Percentiles rank a stretch among this genome's conserved stretches.
Conservation (phyloP, 2,888 invertebrate genomes). For the Tachina grossa region DNA sequence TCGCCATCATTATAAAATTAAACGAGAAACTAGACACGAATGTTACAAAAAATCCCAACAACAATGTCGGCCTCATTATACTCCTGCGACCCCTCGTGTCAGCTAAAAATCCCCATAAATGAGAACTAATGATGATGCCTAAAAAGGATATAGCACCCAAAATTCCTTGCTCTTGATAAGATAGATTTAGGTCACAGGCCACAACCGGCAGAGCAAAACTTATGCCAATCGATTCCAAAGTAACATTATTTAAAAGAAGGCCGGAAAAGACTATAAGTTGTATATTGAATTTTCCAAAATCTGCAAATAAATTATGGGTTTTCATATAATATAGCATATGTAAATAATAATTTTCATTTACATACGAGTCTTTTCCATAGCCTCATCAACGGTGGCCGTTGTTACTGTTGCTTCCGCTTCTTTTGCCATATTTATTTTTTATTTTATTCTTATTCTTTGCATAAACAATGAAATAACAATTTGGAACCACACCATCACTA, state of each 20-base stretch:
- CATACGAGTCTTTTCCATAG: slow-evolving; percentile 71
- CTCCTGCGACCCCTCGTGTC: slow-evolving; percentile 84
- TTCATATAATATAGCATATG: neutral
- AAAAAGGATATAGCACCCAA: slow-evolving; percentile 81
- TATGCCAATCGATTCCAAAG: slow-evolving; percentile 82
- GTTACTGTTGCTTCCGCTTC: slow-evolving; percentile 16
- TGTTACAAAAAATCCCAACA: slow-evolving; percentile 83
- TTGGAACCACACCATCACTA: neutral
- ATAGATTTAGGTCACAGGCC: slow-evolving; percentile 81
- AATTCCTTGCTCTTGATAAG: slow-evolving; percentile 81
- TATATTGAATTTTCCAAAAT: slow-evolving; percentile 84
- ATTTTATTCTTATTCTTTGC: slow-evolving; percentile 12
- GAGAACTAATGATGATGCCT: slow-evolving; percentile 84
- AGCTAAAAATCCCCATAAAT: slow-evolving; percentile 85
- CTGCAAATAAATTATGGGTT: slow-evolving; percentile 75
- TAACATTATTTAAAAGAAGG: slow-evolving; percentile 83
- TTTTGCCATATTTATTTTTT: slow-evolving; percentile 32
- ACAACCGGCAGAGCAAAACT: slow-evolving; percentile 84
- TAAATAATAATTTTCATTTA: slow-evolving; percentile 39
- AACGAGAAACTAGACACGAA: slow-evolving; percentile 83
- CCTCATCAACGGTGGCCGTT: slow-evolving; percentile 70
- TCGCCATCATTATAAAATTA: slow-evolving; percentile 83
- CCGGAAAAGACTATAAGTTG: slow-evolving; percentile 83
- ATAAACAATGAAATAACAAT: neutral
- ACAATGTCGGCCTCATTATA: slow-evolving; percentile 82